Evolutionary conservation across 2,888 invertebrate species (phyloP), one percentile per base, ranked within the genome.

Genomic region (Apamea anceps): DNA sequence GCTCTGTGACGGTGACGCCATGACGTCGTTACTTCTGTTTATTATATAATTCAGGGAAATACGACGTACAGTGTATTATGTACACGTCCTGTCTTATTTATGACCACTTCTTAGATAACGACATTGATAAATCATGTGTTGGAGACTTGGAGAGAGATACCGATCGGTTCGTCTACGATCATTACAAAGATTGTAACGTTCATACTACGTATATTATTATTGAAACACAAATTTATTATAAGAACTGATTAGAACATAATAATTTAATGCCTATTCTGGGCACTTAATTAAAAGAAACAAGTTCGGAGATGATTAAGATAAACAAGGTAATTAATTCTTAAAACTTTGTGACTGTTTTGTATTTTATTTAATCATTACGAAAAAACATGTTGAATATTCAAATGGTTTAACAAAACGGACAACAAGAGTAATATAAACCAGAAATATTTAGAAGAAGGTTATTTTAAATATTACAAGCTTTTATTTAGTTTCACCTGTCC

Each of bases 241-340:
- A 54, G 15, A 76, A 21, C 32, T 51, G 15, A 66, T 77, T 51
- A 63, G 13, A 48, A 68, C 28, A 42, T 37, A 57, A 68, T 68
- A 32, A 37, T 37, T 15, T 71, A 51, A 72, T 80, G 48, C 60
- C 48, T 84, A 32, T 37, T 84, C 25, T 28, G 48, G 3, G 42
- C 37, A 72, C 37, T 32, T 85, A 62, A 73, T 81, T 80, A 85
- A 62, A 51, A 70, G 25, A 85, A 82, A 70, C 82, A 48, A 80
- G 82, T 85, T 85, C 42, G 18, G n/a, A 65, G 62, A 80, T 72
- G 54, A 72, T 79, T 66, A 71, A 66, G 66, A 85, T 67, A 85
- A 80, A 67, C 66, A 54, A 62, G 80, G 7, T 80, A 72, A 80
- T 72, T 48, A 72, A 81, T 72, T 79, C n/a, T 45, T 42, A 60